These are phyloP conservation scores for Enteromius paludinosus DNA, from an alignment of 2,797 vertebrate species.

Conservation along the genomic window DNA sequence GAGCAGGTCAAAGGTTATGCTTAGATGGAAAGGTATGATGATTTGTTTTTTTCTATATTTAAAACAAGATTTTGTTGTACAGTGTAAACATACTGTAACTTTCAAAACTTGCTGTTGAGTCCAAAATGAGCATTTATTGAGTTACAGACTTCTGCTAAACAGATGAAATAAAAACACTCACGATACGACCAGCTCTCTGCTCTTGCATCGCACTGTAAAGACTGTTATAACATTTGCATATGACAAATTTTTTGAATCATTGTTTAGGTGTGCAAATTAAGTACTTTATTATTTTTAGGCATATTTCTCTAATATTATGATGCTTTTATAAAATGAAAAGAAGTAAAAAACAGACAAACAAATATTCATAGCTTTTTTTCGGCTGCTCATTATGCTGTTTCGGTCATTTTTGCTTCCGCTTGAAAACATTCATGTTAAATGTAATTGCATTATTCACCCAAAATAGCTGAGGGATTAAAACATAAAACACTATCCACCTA, in stretches of 20 bases:
- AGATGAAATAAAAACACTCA: neutral
- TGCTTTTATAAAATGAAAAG: neutral
- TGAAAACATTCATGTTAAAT: neutral
- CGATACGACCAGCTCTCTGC: neutral
- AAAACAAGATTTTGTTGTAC: neutral
- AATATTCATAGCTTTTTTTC: too few relatives aligned
- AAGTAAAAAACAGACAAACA: too few relatives aligned
- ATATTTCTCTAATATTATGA: neutral
- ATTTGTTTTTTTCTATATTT: neutral
- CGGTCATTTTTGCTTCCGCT: neutral
- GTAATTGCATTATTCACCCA: neutral
- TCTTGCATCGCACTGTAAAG: neutral
- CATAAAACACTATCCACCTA: neutral
- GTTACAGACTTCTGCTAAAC: conserved; percentile 1
- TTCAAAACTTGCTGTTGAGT: neutral
- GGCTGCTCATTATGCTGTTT: neutral
- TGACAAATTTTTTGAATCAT: neutral
- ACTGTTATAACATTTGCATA: neutral
- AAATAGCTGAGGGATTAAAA: neutral
- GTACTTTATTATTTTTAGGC: neutral
- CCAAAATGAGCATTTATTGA: neutral
- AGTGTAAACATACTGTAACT: neutral
- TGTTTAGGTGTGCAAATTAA: neutral
- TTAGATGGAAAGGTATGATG: neutral
- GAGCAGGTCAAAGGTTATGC: neutral